Evolutionary conservation across 92 coral and sea anemone species (phyloP).

Genomic region (Porites rus): DNA sequence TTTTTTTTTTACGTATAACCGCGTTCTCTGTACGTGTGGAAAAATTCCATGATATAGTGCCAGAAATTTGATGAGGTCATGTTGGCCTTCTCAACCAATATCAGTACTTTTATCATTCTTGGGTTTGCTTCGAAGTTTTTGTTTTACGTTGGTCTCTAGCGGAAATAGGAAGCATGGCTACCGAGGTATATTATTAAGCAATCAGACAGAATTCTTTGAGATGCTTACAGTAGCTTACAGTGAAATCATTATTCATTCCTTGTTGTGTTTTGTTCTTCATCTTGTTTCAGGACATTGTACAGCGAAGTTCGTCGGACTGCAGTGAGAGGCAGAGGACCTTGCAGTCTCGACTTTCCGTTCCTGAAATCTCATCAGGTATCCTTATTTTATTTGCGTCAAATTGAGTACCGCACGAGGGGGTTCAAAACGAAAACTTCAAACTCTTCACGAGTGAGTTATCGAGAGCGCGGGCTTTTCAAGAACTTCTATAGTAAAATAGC

Average conservation of each 20-base stretch:
- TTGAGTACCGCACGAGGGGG: background rate
- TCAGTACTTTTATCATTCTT: slow-evolving; percentile 12
- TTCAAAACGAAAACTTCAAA: background rate
- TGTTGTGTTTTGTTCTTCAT: background rate
- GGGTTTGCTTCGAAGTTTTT: slow-evolving; percentile 3
- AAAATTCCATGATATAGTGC: slow-evolving; percentile 41
- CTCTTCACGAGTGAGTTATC: background rate
- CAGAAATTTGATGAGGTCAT: background rate
- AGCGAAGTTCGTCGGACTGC: slow-evolving; percentile 92
- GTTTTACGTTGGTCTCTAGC: slow-evolving; percentile 16
- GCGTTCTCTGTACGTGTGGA: slow-evolving; percentile 17
- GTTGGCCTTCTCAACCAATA: slow-evolving; percentile 39
- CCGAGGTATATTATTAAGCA: slow-evolving; percentile 21
- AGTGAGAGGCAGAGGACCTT: slow-evolving; percentile 75
- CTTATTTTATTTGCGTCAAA: no score
- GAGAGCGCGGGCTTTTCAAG: background rate
- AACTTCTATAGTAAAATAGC: no score
- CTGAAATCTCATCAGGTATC: slow-evolving; percentile 80
- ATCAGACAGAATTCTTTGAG: background rate
- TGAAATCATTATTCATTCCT: background rate
- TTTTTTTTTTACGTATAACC: slow-evolving; percentile 16
- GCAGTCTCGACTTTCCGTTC: slow-evolving; percentile 80
- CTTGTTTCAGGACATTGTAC: slow-evolving; percentile 68
- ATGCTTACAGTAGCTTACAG: background rate
- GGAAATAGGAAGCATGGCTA: slow-evolving; percentile 31